A percentile compares a stretch with the other conserved stretches of the same genome.
phyloP scores from a whole-genome alignment of 2,113 vertebrate species.

The Cephalopterus ornatus region DNA sequence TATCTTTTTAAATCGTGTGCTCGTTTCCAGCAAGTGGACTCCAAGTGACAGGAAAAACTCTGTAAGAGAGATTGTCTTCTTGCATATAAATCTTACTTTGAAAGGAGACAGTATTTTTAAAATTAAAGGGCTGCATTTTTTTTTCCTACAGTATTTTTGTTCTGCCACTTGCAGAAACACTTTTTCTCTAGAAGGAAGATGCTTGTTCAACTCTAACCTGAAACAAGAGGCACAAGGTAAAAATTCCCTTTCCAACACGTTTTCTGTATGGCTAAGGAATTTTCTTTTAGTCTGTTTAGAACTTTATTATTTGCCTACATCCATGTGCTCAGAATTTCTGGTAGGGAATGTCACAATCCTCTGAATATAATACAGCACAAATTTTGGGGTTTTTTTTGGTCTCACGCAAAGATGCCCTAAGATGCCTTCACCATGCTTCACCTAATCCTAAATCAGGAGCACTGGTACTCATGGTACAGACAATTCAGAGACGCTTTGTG shows the following conservation, averaged over 20 bases:
- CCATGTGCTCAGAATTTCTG: neutral
- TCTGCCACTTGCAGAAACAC: neutral
- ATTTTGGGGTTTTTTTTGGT: neutral
- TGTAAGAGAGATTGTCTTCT: conserved; percentile 38
- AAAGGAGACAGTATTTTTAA: neutral
- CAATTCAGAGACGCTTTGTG: neutral
- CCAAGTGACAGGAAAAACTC: conserved; percentile 17
- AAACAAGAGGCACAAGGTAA: neutral
- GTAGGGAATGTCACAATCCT: neutral
- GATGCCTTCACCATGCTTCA: neutral
- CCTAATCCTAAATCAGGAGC: neutral
- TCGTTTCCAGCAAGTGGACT: conserved; percentile 25
- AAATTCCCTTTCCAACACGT: neutral
- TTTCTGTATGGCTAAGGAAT: neutral
- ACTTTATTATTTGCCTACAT: neutral
- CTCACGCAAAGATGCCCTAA: neutral
- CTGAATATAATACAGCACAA: neutral
- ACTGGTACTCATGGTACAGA: neutral
- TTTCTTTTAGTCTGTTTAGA: neutral
- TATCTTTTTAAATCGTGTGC: neutral
- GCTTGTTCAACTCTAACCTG: neutral
- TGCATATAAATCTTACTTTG: conserved; percentile 32
- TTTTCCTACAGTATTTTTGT: neutral
- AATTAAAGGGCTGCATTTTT: neutral
- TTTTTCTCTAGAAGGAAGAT: neutral